phyloP scores from a whole-genome alignment of 2,797 vertebrate genomes.

The Sarcoramphus papa region DNA sequence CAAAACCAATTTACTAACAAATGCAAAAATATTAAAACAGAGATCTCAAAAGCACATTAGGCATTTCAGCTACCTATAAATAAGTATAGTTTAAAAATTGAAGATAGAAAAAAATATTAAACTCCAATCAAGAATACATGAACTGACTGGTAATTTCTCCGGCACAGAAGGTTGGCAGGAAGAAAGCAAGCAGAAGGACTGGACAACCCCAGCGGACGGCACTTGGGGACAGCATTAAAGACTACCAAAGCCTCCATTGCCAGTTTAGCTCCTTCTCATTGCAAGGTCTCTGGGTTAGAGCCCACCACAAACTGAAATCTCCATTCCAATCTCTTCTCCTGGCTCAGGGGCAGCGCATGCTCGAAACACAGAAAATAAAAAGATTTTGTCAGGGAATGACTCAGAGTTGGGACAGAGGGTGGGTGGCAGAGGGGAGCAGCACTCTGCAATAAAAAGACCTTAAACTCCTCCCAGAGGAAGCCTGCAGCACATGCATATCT shows the following conservation, averaged over 20 bases:
- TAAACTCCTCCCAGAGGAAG: background rate
- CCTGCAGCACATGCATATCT: accelerated
- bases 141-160: background rate
- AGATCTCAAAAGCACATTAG: background rate
- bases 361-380: background rate
- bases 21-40: background rate
- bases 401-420: background rate
- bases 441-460: background rate
- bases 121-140: background rate
- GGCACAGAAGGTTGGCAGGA: background rate
- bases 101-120: background rate
- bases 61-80: background rate
- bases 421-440: background rate
- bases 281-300: background rate
- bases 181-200: background rate
- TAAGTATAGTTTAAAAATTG: background rate
- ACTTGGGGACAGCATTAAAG: background rate
- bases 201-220: background rate
- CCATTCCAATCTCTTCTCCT: background rate
- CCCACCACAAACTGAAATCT: background rate
- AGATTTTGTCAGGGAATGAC: background rate
- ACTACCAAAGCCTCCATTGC: background rate
- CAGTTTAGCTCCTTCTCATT: background rate
- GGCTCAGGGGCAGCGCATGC: background rate
- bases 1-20: background rate